Conservation (phyloP, 2,797 vertebrate genomes). For the Australoheros facetus region DNA sequence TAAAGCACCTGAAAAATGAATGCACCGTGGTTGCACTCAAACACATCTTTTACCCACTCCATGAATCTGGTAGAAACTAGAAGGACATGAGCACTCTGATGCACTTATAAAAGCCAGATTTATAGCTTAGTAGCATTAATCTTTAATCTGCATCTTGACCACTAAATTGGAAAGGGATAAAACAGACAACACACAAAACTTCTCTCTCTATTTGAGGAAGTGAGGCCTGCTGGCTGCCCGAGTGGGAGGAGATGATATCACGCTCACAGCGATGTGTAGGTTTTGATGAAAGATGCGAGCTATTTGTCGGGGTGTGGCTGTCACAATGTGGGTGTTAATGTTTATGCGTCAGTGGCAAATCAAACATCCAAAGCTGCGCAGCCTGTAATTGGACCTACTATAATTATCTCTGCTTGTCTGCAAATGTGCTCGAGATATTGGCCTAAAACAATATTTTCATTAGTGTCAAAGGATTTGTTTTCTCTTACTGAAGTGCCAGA, state of each 20-base stretch:
- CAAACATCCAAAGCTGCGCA: constrained; percentile 26
- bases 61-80: background rate
- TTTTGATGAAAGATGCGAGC: constrained; percentile 47
- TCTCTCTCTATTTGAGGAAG: constrained; percentile 22
- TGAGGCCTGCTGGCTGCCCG: constrained; percentile 17
- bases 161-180: constrained; percentile 25
- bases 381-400: constrained; percentile 41
- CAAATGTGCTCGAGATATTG: constrained; percentile 13
- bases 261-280: constrained; percentile 30
- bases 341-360: constrained; percentile 50
- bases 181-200: constrained; percentile 30
- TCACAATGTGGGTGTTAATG: constrained; percentile 57
- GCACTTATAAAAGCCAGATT: constrained; percentile 14
- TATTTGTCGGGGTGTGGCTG: constrained; percentile 35
- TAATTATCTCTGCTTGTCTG: constrained; percentile 45
- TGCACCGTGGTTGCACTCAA: background rate
- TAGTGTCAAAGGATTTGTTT: constrained; percentile 7
- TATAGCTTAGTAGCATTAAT: constrained; percentile 11
- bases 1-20: background rate
- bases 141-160: constrained; percentile 30
- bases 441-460: constrained; percentile 6
- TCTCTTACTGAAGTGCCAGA: background rate
- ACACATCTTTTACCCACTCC: background rate
- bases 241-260: constrained; percentile 48
- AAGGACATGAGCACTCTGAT: background rate